Percentiles rank a stretch among this genome's conserved stretches.
These are phyloP conservation scores for Taeniopygia guttata DNA, from an alignment of 2,797 vertebrate genomes.

Conservation along the genomic window DNA sequence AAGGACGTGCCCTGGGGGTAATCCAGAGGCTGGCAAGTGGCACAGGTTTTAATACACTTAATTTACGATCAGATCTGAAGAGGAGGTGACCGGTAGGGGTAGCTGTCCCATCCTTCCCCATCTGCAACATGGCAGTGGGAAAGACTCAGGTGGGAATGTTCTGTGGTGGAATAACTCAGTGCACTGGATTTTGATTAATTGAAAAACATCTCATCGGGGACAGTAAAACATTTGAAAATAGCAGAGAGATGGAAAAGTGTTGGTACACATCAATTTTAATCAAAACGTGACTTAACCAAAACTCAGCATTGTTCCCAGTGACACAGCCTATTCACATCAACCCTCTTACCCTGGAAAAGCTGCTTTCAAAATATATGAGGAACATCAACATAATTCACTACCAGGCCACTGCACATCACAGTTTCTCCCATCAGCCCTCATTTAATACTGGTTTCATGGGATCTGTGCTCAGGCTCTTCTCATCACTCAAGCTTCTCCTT, in stretches of 20 bases:
- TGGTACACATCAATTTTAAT: not conserved
- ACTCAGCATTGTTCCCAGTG: not conserved
- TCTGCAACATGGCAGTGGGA: accelerated
- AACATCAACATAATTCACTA: not conserved
- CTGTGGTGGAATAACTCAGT: not conserved
- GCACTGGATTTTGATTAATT: not conserved
- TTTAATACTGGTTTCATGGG: not conserved
- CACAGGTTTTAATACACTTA: not conserved
- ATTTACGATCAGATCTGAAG: not conserved
- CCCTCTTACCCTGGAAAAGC: not conserved
- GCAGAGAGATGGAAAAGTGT: not conserved
- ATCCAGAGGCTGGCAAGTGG: not conserved
- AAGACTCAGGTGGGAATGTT: not conserved
- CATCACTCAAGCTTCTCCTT: not conserved
- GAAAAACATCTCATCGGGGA: not conserved
- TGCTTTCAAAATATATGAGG: not conserved
- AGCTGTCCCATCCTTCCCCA: not conserved
- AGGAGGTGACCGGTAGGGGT: accelerated
- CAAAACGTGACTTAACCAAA: not conserved
- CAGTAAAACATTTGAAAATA: not conserved
- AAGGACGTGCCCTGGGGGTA: not conserved
- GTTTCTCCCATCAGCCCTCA: not conserved
- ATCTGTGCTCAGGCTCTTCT: not conserved
- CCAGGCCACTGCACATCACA: not conserved
- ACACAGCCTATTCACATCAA: not conserved